Conservation (phyloP, 2,113 vertebrate genomes). For the Thunnus maccoyii region DNA sequence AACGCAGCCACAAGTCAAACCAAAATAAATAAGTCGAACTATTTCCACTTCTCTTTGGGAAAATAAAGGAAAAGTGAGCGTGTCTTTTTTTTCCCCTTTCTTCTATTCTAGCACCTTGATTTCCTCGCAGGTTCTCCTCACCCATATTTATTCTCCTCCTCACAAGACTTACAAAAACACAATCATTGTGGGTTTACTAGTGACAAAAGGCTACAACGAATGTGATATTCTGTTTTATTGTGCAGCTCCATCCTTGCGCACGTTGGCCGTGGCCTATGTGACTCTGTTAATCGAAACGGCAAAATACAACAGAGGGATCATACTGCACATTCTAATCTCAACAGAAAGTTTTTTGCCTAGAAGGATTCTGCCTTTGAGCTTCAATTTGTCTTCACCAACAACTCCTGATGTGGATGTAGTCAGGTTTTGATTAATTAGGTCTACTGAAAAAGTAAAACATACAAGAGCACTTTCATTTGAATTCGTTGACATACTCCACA, state of each 20-base stretch:
- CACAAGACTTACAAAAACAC: too few species aligned
- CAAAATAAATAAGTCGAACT: not conserved
- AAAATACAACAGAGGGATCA: not conserved
- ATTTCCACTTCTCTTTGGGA: not conserved
- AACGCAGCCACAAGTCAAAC: constrained; percentile 4
- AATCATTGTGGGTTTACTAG: not conserved
- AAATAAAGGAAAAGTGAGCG: not conserved
- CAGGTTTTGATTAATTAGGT: not conserved
- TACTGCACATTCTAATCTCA: not conserved
- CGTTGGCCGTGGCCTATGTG: not conserved
- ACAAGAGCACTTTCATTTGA: not conserved
- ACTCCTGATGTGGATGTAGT: not conserved
- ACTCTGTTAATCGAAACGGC: not conserved
- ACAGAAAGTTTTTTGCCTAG: not conserved
- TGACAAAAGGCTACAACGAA: constrained; percentile 1
- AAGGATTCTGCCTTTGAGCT: not conserved
- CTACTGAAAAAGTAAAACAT: not conserved
- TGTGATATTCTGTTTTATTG: not conserved
- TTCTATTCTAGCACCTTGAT: not conserved
- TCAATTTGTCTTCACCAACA: not conserved
- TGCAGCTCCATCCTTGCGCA: not conserved
- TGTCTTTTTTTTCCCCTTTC: not conserved
- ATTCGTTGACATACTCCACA: not conserved
- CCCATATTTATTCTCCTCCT: constrained; percentile 6
- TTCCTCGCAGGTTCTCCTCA: not conserved